Conservation (phyloP, 2,888 invertebrate species). For the Physocephala rufipes region DNA sequence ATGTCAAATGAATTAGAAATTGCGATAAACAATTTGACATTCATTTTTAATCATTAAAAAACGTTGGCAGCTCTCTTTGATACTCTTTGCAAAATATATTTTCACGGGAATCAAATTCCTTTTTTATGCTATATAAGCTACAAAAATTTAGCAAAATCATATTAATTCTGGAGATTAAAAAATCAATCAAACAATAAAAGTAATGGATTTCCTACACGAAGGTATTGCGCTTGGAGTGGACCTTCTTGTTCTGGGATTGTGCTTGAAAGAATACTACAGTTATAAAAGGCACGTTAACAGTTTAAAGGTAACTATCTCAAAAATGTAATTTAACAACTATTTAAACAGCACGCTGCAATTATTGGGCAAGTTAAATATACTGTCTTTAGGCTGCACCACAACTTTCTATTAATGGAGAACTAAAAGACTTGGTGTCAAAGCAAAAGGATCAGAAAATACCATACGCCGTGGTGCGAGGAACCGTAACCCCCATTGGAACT, state of each 20-base stretch:
- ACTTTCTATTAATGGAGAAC: slow-evolving; percentile 72
- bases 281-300: slow-evolving; percentile 77
- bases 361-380: slow-evolving; percentile 45
- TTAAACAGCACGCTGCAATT: too few relatives aligned
- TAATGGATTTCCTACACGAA: slow-evolving; percentile 82
- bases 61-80: too few relatives aligned
- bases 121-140: neutral
- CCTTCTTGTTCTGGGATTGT: slow-evolving; percentile 77
- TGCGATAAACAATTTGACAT: too few relatives aligned
- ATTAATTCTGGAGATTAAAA: neutral
- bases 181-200: neutral
- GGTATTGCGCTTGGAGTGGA: slow-evolving; percentile 79
- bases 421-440: slow-evolving; percentile 72
- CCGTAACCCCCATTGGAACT: slow-evolving; percentile 78
- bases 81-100: slow-evolving; percentile 3
- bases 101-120: neutral
- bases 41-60: too few relatives aligned
- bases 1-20: too few relatives aligned
- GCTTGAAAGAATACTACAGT: slow-evolving; percentile 78
- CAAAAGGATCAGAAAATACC: slow-evolving; percentile 74
- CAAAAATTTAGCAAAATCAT: neutral
- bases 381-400: slow-evolving; percentile 73
- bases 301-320: slow-evolving; percentile 70
- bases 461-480: slow-evolving; percentile 80
- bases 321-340: too few relatives aligned